Evolutionary conservation across 1,140 invertebrate genomes (phyloP).

Genomic region (Schlechtendalia chinensis): DNA sequence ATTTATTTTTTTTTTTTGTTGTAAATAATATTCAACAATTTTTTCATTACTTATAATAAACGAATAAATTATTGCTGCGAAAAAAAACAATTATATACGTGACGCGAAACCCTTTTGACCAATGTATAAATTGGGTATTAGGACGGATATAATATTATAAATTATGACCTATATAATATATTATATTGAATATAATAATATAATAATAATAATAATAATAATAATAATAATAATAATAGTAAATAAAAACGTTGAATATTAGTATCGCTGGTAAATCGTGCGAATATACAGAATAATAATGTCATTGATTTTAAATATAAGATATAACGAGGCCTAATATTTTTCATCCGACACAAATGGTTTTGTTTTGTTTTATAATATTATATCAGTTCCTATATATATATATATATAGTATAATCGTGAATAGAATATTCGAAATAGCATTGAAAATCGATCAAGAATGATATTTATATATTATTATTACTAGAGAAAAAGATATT

Average conservation of each 20-base stretch:
- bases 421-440: background rate
- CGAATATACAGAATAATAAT: background rate
- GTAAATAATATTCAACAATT: constrained; percentile 13
- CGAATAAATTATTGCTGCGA: constrained; percentile 26
- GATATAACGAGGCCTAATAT: constrained; percentile 7
- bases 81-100: constrained; percentile 8
- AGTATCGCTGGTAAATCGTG: background rate
- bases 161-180: constrained; percentile 9
- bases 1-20: background rate
- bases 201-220: no score
- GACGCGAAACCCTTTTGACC: constrained; percentile 38
- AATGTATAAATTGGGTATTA: constrained; percentile 29
- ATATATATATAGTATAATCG: background rate
- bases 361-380: no score
- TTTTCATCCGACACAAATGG: background rate
- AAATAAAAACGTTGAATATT: constrained; percentile 17
- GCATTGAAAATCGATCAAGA: constrained; percentile 6
- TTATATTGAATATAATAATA: background rate
- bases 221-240: no score
- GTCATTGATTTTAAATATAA: background rate
- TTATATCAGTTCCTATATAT: no score
- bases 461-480: background rate
- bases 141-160: constrained; percentile 40
- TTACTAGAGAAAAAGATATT: no score
- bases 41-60: constrained; percentile 1